Evolutionary conservation across 2,888 invertebrate species (phyloP).

Genomic region (Idaea biselata): DNA sequence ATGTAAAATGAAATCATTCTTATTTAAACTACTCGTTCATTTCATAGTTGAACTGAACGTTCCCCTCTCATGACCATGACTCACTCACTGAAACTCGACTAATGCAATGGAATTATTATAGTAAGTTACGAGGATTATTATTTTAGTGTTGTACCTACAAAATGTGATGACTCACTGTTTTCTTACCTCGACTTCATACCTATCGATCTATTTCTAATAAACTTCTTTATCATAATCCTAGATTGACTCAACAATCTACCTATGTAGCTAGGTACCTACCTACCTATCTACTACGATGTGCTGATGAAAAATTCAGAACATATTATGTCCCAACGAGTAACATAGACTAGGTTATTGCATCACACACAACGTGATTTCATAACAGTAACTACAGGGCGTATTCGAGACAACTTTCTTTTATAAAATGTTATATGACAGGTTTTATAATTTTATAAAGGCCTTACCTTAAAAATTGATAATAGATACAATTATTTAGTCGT

Average conservation of each 20-base stretch:
- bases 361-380: background rate
- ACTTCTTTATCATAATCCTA: background rate
- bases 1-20: background rate
- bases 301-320: background rate
- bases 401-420: background rate
- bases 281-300: background rate
- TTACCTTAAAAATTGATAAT: background rate
- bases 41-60: background rate
- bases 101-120: background rate
- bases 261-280: too few species aligned
- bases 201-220: background rate
- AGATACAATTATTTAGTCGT: too few species aligned
- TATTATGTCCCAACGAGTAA: background rate
- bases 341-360: conserved; percentile 1
- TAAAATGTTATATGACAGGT: background rate
- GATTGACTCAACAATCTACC: background rate
- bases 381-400: background rate
- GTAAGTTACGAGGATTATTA: background rate
- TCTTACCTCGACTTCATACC: background rate
- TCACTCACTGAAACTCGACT: background rate
- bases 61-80: background rate
- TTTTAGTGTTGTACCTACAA: background rate
- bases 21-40: background rate
- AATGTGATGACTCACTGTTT: background rate
- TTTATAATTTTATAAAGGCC: background rate